These are phyloP conservation scores for Oreochromis tanganicae DNA, from an alignment of 2,113 vertebrate genomes.

Conservation along the genomic window DNA sequence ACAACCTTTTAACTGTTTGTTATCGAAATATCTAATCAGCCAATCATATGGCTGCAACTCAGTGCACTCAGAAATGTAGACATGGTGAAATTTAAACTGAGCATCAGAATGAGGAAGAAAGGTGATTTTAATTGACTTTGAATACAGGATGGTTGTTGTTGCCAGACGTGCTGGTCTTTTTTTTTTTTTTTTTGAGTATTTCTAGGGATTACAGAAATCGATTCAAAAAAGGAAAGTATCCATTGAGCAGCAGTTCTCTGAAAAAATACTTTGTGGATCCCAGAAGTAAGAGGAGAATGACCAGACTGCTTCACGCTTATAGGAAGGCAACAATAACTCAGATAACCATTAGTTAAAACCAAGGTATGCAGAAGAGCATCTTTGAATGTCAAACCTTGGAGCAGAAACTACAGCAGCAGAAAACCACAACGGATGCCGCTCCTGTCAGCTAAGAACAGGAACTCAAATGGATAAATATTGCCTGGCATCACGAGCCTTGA, in stretches of 20 bases:
- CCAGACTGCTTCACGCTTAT: neutral
- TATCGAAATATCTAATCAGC: neutral
- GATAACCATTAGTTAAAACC: neutral
- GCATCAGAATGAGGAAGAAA: neutral
- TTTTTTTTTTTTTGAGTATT: neutral
- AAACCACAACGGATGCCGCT: neutral
- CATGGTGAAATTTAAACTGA: neutral
- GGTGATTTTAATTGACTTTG: neutral
- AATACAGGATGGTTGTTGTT: neutral
- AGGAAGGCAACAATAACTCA: neutral
- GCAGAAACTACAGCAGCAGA: neutral
- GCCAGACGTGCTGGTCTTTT: neutral
- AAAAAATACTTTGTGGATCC: neutral
- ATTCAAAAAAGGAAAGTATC: neutral
- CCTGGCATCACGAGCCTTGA: neutral
- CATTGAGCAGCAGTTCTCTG: neutral
- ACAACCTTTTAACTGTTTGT: neutral
- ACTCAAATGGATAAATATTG: neutral
- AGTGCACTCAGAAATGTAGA: neutral
- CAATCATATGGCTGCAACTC: neutral
- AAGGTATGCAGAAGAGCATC: neutral
- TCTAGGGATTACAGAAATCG: neutral
- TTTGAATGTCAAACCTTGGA: neutral
- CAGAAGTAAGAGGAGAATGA: neutral
- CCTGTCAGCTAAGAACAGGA: neutral